phyloP scores from a whole-genome alignment of 64 coral and sea anemone species.

The Platygyra sinensis region DNA sequence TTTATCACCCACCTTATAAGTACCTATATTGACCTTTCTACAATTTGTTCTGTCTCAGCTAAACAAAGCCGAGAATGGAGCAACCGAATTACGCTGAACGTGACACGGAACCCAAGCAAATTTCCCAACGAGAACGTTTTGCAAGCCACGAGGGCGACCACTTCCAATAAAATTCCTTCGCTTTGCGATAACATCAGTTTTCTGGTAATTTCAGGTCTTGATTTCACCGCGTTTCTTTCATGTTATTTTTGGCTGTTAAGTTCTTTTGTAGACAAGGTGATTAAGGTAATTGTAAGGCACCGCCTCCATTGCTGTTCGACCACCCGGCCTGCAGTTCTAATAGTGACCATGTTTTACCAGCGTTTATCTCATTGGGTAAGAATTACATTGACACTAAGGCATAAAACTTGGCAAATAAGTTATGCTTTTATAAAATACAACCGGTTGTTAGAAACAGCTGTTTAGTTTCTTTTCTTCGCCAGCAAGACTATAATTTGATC shows the following conservation, averaged over 20 bases:
- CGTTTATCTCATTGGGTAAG: conserved; percentile 5
- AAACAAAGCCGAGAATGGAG: conserved; percentile 59
- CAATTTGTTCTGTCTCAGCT: conserved; percentile 59
- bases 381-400: background rate
- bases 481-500: conserved; percentile 28
- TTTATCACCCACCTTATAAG: conserved; percentile 78
- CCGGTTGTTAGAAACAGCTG: conserved; percentile 37
- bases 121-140: background rate
- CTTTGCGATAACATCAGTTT: background rate
- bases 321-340: conserved; percentile 41
- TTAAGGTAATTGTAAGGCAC: conserved; percentile 83
- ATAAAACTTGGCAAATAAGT: conserved; percentile 33
- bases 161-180: conserved; percentile 8
- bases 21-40: conserved; percentile 72
- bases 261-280: conserved; percentile 86
- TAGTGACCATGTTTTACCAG: background rate
- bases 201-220: background rate
- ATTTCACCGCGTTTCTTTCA: conserved; percentile 65
- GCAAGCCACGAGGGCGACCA: background rate
- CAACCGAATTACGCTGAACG: conserved; percentile 31
- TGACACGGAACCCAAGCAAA: conserved; percentile 1
- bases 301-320: conserved; percentile 63
- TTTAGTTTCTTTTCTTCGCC: background rate
- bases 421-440: conserved; percentile 35
- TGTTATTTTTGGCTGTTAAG: conserved; percentile 67